Evolutionary conservation across 2,888 invertebrate species (phyloP).

Genomic region (Plebejus anna): DNA sequence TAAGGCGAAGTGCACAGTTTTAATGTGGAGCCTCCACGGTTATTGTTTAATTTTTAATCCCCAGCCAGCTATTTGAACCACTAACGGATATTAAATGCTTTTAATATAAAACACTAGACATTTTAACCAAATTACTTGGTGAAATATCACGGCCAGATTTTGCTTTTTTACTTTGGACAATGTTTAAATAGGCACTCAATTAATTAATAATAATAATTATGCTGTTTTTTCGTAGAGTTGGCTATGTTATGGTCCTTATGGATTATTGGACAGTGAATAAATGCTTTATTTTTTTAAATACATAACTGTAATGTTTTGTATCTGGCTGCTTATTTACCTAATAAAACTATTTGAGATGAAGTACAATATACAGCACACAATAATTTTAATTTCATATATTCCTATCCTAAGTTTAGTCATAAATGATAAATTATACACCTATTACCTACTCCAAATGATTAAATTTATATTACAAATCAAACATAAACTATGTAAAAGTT

Average conservation of each 20-base stretch:
- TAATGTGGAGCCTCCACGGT: slow-evolving; percentile 34
- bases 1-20: slow-evolving; percentile 25
- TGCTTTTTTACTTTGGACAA: slow-evolving; percentile 9
- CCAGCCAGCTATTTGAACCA: slow-evolving; percentile 37
- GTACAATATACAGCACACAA: no score
- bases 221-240: background rate
- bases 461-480: no score
- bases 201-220: background rate
- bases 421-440: no score
- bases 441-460: no score
- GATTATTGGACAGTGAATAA: no score
- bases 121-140: slow-evolving; percentile 36
- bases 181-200: background rate
- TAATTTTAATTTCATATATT: no score
- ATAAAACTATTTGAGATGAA: no score
- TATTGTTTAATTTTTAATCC: slow-evolving; percentile 38
- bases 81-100: slow-evolving; percentile 39
- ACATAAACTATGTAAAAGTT: no score
- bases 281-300: no score
- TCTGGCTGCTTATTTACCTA: no score
- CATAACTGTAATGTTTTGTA: no score
- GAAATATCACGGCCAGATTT: slow-evolving; percentile 1
- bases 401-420: no score
- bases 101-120: slow-evolving; percentile 36
- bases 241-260: background rate